These are phyloP conservation scores for Dynastes maya DNA, from an alignment of 2,888 invertebrate species.

Conservation along the genomic window DNA sequence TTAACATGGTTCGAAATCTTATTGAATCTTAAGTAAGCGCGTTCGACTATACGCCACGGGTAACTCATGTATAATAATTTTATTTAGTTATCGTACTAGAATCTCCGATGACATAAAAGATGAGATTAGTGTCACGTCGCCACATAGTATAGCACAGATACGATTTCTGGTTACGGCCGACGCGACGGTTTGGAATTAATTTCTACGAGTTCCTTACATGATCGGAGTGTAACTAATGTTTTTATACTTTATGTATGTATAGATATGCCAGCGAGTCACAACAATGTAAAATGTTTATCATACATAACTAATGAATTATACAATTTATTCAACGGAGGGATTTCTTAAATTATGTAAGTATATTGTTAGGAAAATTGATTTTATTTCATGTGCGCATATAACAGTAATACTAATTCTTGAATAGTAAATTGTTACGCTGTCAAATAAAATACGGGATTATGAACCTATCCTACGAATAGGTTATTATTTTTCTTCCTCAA, in stretches of 20 bases:
- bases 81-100: constrained; percentile 27
- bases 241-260: not conserved
- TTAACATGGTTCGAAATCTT: constrained; percentile 9
- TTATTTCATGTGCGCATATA: not conserved
- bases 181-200: constrained; percentile 3
- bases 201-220: constrained; percentile 13
- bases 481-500: too few relatives aligned
- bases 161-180: not conserved
- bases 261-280: constrained; percentile 1
- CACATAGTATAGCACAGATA: not conserved
- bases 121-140: constrained; percentile 19
- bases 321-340: constrained; percentile 8
- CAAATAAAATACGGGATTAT: too few relatives aligned
- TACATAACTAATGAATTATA: constrained; percentile 7
- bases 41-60: constrained; percentile 2
- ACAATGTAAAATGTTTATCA: constrained; percentile 26
- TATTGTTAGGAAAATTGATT: constrained; percentile 4
- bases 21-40: constrained; percentile 28
- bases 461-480: too few relatives aligned
- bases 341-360: not conserved
- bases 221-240: not conserved
- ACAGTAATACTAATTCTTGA: not conserved
- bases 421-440: not conserved
- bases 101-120: constrained; percentile 27
- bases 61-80: constrained; percentile 34